A percentile compares a stretch with the other conserved stretches of the same genome.
These are phyloP conservation scores for Serinus canaria DNA, from an alignment of 2,113 vertebrate species.

Conservation along the genomic window DNA sequence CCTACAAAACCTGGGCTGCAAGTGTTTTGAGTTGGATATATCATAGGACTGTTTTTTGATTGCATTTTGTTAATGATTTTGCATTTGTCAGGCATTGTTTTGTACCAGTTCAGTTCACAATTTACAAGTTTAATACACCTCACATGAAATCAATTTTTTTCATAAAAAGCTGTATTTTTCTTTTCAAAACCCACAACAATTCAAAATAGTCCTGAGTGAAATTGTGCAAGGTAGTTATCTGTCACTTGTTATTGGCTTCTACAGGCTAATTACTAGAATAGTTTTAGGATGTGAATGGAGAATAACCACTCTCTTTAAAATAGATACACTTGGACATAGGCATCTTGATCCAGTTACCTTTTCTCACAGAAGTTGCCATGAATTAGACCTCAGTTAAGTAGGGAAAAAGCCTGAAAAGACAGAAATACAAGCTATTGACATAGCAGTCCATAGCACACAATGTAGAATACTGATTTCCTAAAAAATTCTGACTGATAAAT, in stretches of 20 bases:
- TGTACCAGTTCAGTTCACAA: not conserved
- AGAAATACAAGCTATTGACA: not conserved
- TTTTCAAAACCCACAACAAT: not conserved
- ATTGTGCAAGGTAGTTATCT: not conserved
- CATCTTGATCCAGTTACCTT: not conserved
- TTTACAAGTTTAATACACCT: not conserved
- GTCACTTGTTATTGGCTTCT: not conserved
- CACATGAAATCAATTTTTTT: not conserved
- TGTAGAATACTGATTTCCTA: not conserved
- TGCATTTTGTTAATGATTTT: not conserved
- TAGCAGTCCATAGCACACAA: not conserved
- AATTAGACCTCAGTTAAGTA: not conserved
- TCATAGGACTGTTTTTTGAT: not conserved
- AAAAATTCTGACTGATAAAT: not conserved
- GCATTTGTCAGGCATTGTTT: not conserved
- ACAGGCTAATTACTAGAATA: not conserved
- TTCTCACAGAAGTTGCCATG: not conserved
- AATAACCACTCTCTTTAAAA: not conserved
- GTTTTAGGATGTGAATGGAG: not conserved
- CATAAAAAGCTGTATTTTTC: not conserved
- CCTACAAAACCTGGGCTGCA: not conserved
- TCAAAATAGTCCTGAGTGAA: not conserved
- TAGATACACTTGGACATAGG: not conserved
- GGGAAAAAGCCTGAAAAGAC: not conserved
- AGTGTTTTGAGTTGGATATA: not conserved